These are phyloP conservation scores for Etheostoma perlongum DNA, from an alignment of 2,797 vertebrate genomes.

Conservation along the genomic window DNA sequence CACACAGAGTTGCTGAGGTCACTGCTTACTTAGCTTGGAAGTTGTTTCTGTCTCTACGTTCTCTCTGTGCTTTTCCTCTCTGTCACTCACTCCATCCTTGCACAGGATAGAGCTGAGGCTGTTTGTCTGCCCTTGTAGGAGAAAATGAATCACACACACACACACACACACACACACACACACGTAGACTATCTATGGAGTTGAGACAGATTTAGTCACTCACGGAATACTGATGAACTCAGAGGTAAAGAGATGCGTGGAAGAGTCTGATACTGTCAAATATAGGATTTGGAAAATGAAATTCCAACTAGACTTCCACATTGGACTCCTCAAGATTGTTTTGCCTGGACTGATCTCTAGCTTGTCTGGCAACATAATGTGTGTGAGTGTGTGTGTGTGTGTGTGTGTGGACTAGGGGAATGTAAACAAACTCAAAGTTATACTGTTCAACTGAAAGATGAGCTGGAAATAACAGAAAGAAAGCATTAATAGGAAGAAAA, in stretches of 20 bases:
- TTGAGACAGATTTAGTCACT: slow-evolving; percentile 65
- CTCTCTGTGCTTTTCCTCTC: slow-evolving; percentile 41
- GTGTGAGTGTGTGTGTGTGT: neutral
- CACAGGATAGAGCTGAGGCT: slow-evolving; percentile 35
- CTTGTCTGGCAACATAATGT: slow-evolving; percentile 9
- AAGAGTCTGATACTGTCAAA: slow-evolving; percentile 27
- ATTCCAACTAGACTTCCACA: slow-evolving; percentile 4
- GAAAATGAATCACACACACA: slow-evolving; percentile 62
- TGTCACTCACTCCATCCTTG: slow-evolving; percentile 52
- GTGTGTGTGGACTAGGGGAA: slow-evolving; percentile 8
- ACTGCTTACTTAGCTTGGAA: slow-evolving; percentile 41
- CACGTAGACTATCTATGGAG: slow-evolving; percentile 38
- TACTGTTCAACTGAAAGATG: slow-evolving; percentile 27
- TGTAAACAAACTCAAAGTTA: slow-evolving; percentile 30
- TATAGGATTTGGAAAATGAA: slow-evolving; percentile 20
- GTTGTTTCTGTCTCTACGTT: slow-evolving; percentile 35
- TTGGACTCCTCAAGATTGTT: slow-evolving; percentile 7
- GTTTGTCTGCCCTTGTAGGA: slow-evolving; percentile 61
- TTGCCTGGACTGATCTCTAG: slow-evolving; percentile 10
- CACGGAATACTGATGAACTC: slow-evolving; percentile 71
- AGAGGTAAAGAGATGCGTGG: slow-evolving; percentile 46
- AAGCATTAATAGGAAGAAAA: slow-evolving; percentile 21
- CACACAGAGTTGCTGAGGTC: slow-evolving; percentile 53
- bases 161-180: slow-evolving; percentile 22
- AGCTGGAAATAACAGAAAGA: slow-evolving; percentile 36